Evolutionary conservation across 2,113 vertebrate genomes (phyloP).

Genomic region (Sylvia atricapilla): DNA sequence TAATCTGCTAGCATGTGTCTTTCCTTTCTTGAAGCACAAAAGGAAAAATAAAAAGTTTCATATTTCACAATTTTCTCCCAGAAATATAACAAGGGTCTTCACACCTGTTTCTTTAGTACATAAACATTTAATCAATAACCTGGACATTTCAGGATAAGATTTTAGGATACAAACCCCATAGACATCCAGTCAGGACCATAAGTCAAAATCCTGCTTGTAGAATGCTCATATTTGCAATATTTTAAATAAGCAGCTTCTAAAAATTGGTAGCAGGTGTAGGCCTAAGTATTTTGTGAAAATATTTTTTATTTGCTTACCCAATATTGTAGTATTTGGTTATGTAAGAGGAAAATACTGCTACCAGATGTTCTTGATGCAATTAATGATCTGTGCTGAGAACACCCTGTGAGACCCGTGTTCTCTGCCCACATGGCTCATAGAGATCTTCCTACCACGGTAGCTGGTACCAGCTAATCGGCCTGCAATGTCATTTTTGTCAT

Average conservation of each 20-base stretch:
- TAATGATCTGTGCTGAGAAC: neutral
- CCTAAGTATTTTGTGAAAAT: neutral
- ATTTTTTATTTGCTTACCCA: neutral
- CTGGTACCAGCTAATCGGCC: neutral
- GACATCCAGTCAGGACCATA: neutral
- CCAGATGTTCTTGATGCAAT: neutral
- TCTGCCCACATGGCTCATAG: neutral
- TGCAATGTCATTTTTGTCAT: neutral
- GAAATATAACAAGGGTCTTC: neutral
- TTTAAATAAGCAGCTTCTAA: neutral
- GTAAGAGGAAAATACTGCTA: neutral
- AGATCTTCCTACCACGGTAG: fast-evolving
- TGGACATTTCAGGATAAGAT: neutral
- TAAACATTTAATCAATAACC: neutral
- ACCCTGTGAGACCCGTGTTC: fast-evolving
- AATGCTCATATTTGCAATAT: neutral
- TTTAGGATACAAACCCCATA: neutral
- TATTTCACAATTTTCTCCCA: neutral
- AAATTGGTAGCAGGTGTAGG: neutral
- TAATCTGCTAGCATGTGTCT: neutral
- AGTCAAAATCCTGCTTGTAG: neutral
- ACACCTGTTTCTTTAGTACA: neutral
- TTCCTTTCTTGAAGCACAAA: neutral
- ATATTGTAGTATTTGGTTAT: neutral
- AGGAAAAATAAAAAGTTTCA: too few species aligned